phyloP scores from a whole-genome alignment of 2,888 invertebrate genomes.

The Diplazon laetatorius region DNA sequence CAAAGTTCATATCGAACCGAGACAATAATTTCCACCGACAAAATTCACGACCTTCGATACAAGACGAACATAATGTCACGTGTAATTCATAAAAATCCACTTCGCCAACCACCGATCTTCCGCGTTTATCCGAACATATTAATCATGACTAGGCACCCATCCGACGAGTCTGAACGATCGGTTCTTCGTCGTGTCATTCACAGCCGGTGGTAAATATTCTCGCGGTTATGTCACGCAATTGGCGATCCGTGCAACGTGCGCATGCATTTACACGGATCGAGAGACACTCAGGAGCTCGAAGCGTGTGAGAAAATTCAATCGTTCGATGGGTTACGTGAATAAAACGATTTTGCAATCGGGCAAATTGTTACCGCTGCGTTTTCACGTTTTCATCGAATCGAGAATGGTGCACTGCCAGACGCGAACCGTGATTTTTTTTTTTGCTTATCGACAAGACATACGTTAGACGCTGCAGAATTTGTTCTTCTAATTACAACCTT shows the following conservation, averaged over 20 bases:
- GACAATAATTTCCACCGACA: no score
- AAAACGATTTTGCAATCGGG: constrained; percentile 41
- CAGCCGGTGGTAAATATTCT: not conserved
- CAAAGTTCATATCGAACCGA: no score
- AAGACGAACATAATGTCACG: not conserved
- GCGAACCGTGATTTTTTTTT: not conserved
- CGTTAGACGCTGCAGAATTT: not conserved
- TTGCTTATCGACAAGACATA: not conserved
- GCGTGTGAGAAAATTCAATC: constrained; percentile 47
- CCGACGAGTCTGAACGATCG: not conserved
- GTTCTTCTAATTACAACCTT: not conserved
- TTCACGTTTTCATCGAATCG: not conserved
- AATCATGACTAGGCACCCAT: not conserved
- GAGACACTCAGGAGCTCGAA: not conserved
- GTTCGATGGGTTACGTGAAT: constrained; percentile 39
- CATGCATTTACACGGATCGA: constrained; percentile 8
- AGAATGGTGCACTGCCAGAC: not conserved
- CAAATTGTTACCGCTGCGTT: constrained; percentile 30
- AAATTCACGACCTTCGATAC: no score
- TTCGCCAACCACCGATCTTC: not conserved
- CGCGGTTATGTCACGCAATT: not conserved
- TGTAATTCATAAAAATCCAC: not conserved
- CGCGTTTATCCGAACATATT: not conserved
- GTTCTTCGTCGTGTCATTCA: constrained; percentile 19
- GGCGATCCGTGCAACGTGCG: not conserved